Conservation (phyloP, 1,140 invertebrate species). For the Drosophila azteca region DNA sequence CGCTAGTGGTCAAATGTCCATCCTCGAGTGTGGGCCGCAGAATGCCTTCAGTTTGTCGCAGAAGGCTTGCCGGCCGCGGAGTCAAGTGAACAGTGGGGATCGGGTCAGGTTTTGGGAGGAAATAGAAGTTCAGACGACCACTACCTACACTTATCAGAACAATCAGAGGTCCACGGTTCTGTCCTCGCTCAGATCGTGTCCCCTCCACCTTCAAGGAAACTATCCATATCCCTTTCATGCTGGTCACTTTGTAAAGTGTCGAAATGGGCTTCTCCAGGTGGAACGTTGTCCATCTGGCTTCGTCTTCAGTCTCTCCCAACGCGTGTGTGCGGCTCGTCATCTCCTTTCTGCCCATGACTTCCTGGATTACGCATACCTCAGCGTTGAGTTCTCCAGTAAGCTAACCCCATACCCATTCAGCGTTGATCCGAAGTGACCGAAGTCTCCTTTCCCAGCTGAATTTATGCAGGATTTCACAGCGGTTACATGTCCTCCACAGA, state of each 20-base stretch:
- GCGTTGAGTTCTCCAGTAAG: constrained; percentile 60
- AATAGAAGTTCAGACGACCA: constrained; percentile 28
- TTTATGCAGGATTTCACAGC: constrained; percentile 49
- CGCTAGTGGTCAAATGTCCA: constrained; percentile 39
- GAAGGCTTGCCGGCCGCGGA: constrained; percentile 23
- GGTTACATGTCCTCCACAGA: constrained; percentile 56
- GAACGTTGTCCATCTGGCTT: constrained; percentile 46
- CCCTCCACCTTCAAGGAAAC: constrained; percentile 39
- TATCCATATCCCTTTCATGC: constrained; percentile 73
- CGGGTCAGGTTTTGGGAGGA: constrained; percentile 48
- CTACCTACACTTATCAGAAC: constrained; percentile 27
- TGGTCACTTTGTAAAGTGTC: constrained; percentile 61
- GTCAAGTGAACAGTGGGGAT: constrained; percentile 23
- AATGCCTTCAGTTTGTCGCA: constrained; percentile 55
- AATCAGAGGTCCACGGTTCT: constrained; percentile 16
- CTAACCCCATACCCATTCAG: not conserved
- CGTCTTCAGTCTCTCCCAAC: constrained; percentile 62
- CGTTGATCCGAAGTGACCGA: constrained; percentile 7
- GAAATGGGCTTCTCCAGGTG: constrained; percentile 55
- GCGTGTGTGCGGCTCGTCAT: constrained; percentile 23
- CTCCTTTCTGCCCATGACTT: constrained; percentile 53
- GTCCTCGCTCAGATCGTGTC: constrained; percentile 47
- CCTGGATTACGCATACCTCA: constrained; percentile 60
- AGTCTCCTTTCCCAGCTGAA: constrained; percentile 32
- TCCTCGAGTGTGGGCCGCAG: constrained; percentile 48